A percentile compares a stretch with the other conserved stretches of the same genome.
phyloP scores from a whole-genome alignment of 2,797 vertebrate species.

The Ceryle rudis region DNA sequence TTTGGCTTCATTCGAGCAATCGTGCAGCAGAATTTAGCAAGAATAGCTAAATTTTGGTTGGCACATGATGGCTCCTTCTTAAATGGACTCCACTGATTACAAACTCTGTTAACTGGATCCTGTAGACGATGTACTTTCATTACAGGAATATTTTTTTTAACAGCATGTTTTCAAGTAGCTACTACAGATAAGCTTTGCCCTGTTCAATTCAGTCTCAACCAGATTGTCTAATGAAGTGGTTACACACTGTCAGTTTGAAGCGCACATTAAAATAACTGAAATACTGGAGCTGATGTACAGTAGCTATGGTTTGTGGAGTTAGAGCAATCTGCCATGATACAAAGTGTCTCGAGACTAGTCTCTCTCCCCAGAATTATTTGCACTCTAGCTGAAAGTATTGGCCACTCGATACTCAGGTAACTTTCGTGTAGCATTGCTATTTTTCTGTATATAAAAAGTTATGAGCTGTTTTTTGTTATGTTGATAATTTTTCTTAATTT shows the following conservation, averaged over 20 bases:
- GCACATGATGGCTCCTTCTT: neutral
- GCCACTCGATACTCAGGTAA: neutral
- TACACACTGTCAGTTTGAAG: neutral
- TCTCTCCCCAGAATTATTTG: neutral
- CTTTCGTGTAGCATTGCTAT: neutral
- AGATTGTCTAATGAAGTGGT: neutral
- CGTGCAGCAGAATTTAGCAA: conserved; percentile 17
- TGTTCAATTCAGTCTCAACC: neutral
- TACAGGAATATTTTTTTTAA: neutral
- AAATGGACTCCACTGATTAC: conserved; percentile 33
- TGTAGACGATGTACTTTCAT: neutral
- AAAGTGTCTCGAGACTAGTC: neutral
- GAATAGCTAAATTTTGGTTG: neutral
- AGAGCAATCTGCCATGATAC: neutral
- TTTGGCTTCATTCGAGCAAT: conserved; percentile 34
- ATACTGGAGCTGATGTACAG: neutral
- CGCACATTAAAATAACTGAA: neutral
- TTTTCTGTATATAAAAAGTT: neutral
- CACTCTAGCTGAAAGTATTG: neutral
- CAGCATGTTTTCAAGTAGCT: neutral
- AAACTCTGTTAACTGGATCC: neutral
- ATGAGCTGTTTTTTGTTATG: neutral
- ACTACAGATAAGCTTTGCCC: neutral
- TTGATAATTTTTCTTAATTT: neutral
- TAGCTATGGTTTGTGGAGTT: neutral